Evolutionary conservation across 1,140 invertebrate species (phyloP).

Genomic region (Drosophila ohnishii): DNA sequence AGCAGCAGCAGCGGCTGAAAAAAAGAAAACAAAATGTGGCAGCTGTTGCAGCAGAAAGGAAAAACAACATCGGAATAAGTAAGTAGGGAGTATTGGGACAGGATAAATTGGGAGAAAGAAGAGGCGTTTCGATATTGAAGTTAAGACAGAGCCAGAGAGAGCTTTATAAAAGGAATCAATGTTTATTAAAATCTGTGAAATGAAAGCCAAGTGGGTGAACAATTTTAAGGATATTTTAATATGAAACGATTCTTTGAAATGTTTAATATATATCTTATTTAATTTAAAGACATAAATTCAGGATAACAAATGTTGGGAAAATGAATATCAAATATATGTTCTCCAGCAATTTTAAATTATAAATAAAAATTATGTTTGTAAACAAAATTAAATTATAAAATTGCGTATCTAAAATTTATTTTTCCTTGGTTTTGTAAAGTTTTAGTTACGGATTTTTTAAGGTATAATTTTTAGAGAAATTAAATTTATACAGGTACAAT

Average conservation of each 20-base stretch:
- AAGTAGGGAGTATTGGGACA: slow-evolving; percentile 18
- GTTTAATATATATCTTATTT: neutral
- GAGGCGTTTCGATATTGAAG: neutral
- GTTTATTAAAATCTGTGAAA: neutral
- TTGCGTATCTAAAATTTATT: too few relatives aligned
- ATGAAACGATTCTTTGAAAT: neutral
- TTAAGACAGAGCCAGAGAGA: neutral
- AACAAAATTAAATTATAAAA: too few relatives aligned
- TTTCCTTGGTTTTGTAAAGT: too few relatives aligned
- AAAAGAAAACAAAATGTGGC: slow-evolving; percentile 48
- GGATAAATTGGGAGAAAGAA: neutral
- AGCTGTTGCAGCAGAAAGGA: slow-evolving; percentile 63
- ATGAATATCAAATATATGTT: too few relatives aligned
- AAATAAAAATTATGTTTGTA: neutral
- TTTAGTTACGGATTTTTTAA: neutral
- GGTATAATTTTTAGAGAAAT: neutral
- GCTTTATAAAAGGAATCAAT: slow-evolving; percentile 14
- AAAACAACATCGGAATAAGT: slow-evolving; percentile 61
- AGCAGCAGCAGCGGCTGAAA: slow-evolving; percentile 11
- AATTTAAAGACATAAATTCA: neutral
- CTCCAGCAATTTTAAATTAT: too few relatives aligned
- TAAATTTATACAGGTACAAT: neutral
- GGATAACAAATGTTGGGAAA: too few relatives aligned
- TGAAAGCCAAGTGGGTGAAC: neutral
- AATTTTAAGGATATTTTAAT: neutral